Percentiles rank a stretch among this genome's conserved stretches.
Evolutionary conservation across 2,888 invertebrate species (phyloP).

Genomic region (Lasioglossum marginatum): DNA sequence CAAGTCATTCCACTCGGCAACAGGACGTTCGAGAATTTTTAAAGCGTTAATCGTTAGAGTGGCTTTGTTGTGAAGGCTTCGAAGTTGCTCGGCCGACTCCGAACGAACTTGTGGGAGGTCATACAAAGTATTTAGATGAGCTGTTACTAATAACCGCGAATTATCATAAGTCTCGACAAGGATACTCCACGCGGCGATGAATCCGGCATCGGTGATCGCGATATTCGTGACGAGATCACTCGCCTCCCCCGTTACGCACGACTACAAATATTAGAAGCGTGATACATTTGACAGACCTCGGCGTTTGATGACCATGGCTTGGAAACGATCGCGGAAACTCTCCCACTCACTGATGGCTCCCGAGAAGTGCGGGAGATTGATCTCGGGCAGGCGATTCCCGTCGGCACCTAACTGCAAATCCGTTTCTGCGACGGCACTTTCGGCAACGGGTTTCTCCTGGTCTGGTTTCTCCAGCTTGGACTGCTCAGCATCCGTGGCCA

Average conservation of each 20-base stretch:
- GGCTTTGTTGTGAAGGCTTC: not conserved
- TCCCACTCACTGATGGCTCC: not conserved
- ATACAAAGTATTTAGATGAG: conserved; percentile 4
- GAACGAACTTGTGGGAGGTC: not conserved
- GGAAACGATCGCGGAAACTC: not conserved
- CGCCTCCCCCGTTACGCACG: not conserved
- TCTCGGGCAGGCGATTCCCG: too few species aligned
- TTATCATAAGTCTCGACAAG: not conserved
- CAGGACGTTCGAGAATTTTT: not conserved
- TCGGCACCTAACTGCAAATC: too few species aligned
- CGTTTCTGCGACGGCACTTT: too few species aligned
- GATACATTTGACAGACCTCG: conserved; percentile 1
- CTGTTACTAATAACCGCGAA: not conserved
- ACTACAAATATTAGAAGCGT: conserved; percentile 1
- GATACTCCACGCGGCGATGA: not conserved
- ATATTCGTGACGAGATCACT: not conserved
- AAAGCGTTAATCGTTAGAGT: not conserved
- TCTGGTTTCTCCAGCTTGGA: too few species aligned
- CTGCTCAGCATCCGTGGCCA: too few species aligned
- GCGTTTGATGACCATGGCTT: not conserved
- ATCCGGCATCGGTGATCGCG: conserved; percentile 5
- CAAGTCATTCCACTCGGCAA: not conserved
- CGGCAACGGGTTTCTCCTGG: too few species aligned
- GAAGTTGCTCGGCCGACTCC: not conserved
- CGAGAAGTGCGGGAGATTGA: not conserved